Evolutionary conservation across 2,797 vertebrate species (phyloP).

Genomic region (Holocentrus rufus): DNA sequence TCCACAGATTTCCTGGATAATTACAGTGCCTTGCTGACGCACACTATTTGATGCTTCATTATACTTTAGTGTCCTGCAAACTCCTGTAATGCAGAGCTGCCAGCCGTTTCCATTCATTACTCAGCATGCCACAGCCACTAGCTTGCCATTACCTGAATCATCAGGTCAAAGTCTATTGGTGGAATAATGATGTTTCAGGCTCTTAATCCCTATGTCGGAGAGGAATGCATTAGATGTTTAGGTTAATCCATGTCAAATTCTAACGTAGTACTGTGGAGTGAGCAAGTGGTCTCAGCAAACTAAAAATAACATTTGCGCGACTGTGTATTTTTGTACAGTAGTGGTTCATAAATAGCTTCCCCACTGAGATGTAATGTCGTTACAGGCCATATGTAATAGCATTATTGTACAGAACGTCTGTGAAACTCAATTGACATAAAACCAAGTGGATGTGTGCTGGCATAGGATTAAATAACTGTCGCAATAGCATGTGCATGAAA

Average conservation of each 20-base stretch:
- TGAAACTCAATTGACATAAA: conserved; percentile 68
- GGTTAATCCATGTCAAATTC: conserved; percentile 24
- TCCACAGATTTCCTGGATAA: no score
- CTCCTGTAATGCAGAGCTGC: conserved; percentile 10
- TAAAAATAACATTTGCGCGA: conserved; percentile 13
- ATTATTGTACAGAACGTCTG: conserved; percentile 53
- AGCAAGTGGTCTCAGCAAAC: conserved; percentile 20
- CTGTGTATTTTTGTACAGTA: conserved; percentile 34
- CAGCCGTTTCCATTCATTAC: not conserved
- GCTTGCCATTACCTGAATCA: conserved; percentile 21
- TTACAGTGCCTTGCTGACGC: not conserved
- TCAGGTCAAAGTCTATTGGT: not conserved
- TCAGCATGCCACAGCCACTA: conserved; percentile 10
- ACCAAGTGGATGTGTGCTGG: conserved; percentile 43
- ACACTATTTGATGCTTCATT: not conserved
- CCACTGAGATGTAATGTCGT: conserved; percentile 64
- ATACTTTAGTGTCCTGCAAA: conserved; percentile 8
- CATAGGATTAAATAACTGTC: conserved; percentile 61
- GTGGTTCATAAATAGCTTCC: conserved; percentile 47
- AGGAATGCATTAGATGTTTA: conserved; percentile 34
- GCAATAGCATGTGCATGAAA: conserved; percentile 38
- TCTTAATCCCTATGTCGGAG: not conserved
- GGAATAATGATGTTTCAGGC: not conserved
- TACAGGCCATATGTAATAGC: conserved; percentile 43
- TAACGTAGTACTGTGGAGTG: not conserved